Base-by-base conservation (phyloP, 2,888 invertebrate species). In the Lutraria lutraria region DNA sequence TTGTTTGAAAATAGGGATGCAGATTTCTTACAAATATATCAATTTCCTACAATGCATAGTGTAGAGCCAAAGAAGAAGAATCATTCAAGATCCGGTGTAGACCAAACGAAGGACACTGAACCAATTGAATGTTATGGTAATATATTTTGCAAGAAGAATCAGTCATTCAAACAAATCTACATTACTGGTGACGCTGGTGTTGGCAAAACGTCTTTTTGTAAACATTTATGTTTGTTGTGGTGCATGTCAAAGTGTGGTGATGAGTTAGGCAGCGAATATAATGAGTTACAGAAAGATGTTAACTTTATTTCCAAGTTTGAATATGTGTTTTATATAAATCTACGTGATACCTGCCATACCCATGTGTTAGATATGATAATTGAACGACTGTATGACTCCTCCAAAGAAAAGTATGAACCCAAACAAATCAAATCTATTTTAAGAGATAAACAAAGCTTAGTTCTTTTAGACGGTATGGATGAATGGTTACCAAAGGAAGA, bases 391-490 rank as follows among this genome's bases (percentile, higher is more conserved):
- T 60, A n/a, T 60, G n/a, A n/a, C n/a, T 19, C 8, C 60, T 68
- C 25, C n/a, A 8, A 68, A 8, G 25, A 68, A 25, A 68, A 12
- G 25, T 68, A 68, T 25, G 12, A 12, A 68, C n/a, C n/a, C n/a
- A 12, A n/a, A 0, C 21, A 8, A 6, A 68, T 68, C 13, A 25
- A 68, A 3, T 25, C n/a, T 25, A 82, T 25, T 81, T 84, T 29
- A 89, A 82, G 8, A 84, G 82, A 53, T 25, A 54, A 53, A 76
- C 76, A 16, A 25, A 10, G n/a, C 25, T 25, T 68, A 13, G 25
- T 68, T 0, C 13, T 68, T 12, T 10, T 68, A 25, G 63, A 68
- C 25, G 63, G 25, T 25, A 13, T 68, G 13, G 63, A 68, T n/a
- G 63, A 68, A 25, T 68, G 63, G 63, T 8, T 25, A 6, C 12